phyloP scores from a whole-genome alignment of 53 echinoderm and acorn worm genomes.

The Luidia sarsii region DNA sequence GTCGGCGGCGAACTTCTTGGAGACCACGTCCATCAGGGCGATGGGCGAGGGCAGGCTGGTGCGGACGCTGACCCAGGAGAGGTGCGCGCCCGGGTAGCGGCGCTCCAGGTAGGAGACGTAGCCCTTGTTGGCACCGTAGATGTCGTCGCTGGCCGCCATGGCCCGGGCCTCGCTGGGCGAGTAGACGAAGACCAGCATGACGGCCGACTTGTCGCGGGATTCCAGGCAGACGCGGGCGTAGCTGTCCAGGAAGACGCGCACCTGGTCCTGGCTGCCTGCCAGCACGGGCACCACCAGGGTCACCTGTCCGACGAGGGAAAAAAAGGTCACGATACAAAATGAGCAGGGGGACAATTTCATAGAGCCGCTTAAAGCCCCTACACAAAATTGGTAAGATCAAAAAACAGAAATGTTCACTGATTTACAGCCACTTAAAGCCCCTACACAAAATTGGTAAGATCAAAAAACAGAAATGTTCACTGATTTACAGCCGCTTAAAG shows the following conservation, averaged over 20 bases:
- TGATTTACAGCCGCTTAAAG: too few species aligned
- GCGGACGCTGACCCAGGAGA: constrained; percentile 95
- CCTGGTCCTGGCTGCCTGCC: constrained; percentile 81
- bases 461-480: too few species aligned
- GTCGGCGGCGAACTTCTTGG: constrained; percentile 82
- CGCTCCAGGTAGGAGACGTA: constrained; percentile 81
- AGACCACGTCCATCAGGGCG: constrained; percentile 97
- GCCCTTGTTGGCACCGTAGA: constrained; percentile 82
- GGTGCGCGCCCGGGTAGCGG: constrained; percentile 74
- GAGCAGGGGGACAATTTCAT: too few species aligned
- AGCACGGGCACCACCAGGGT: constrained; percentile 85
- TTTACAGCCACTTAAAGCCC: too few species aligned
- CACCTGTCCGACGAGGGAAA: too few species aligned
- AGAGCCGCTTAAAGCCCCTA: too few species aligned
- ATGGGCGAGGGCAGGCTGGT: constrained; percentile 87
- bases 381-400: too few species aligned
- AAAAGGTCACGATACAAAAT: too few species aligned
- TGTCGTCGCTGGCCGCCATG: constrained; percentile 81
- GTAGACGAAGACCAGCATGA: constrained; percentile 95
- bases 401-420: too few species aligned
- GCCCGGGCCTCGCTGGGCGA: constrained; percentile 77
- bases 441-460: too few species aligned
- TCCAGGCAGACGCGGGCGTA: constrained; percentile 90
- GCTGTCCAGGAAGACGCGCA: constrained; percentile 83
- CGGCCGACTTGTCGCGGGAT: constrained; percentile 86